Base-by-base conservation (phyloP, 2,113 vertebrate genomes). In the Theropithecus gelada region DNA sequence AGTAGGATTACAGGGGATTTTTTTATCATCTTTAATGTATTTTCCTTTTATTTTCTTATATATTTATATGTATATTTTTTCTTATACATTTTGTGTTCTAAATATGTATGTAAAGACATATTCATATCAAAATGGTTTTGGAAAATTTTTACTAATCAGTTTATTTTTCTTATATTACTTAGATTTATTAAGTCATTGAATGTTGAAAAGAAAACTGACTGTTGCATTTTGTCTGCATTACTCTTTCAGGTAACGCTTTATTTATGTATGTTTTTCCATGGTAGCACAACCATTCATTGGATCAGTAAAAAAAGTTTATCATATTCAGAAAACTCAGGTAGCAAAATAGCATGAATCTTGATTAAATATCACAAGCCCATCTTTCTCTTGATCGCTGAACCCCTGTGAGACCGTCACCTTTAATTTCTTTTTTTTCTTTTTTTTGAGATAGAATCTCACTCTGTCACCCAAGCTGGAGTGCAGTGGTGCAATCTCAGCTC, bases 231-330 rank as follows among this genome's bases (percentile, higher is more conserved):
- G 75, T 99, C 99, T 96, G 99, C 99, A 20, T 76, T 99, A 81
- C 99, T 99, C 84, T 99, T 99, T 97, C 99, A 99, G 99, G 99
- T 99, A 99, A 98, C 78, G n/a, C 75, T 84, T 87, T 38, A 3
- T 52, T 1, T 43, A 5, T 86, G 1, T n/a, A 5, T 88, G 3
- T 79, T 43, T 55, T 94, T 80, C 35, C 50, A 38, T 8, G 75
- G 30, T 55, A 52, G 57, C 35, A 8, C 0, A 3, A 9, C 23
- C 25, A 9, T 75, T 88, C 35, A 70, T 20, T 52, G 17, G 30
- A 38, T 38, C 10, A 79, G 43, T 14, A 27, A 30, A 25, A 43
- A n/a, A 57, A 30, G 3, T 89, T 76, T 78, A 50, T 75, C 75
- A 73, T 13, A 48, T 52, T 86, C 32, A 18, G 66, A 87, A 80